phyloP scores from a whole-genome alignment of 1,140 invertebrate species.

The Liolophura sinensis region DNA sequence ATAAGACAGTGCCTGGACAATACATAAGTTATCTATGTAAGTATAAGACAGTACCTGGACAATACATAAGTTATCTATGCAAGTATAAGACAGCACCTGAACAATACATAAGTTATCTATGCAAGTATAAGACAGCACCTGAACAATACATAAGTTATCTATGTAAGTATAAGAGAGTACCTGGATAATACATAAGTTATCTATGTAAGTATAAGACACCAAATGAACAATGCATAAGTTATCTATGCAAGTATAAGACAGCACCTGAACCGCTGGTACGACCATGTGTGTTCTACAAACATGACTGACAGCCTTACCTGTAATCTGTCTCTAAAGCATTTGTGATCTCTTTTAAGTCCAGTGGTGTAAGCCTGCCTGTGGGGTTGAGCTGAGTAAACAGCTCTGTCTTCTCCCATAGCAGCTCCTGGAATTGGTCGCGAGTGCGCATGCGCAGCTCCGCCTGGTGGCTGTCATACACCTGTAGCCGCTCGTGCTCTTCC shows the following conservation, averaged over 20 bases:
- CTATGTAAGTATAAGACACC: too few species aligned
- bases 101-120: too few species aligned
- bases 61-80: too few species aligned
- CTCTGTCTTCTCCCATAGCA: conserved; percentile 91
- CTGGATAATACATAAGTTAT: too few species aligned
- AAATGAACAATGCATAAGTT: too few species aligned
- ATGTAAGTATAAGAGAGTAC: too few species aligned
- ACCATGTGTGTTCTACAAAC: background rate
- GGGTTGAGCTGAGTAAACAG: conserved; percentile 85
- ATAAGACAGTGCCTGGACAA: too few species aligned
- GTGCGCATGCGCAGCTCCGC: conserved; percentile 87
- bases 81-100: too few species aligned
- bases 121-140: too few species aligned
- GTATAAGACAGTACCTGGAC: too few species aligned
- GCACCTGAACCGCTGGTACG: background rate
- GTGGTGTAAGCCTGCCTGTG: conserved; percentile 87
- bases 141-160: too few species aligned
- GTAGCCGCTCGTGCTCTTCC: conserved; percentile 84
- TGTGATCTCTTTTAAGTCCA: conserved; percentile 91
- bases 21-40: too few species aligned
- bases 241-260: background rate
- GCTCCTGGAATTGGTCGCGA: conserved; percentile 90
- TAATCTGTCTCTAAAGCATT: conserved; percentile 90
- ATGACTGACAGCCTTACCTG: conserved; percentile 66
- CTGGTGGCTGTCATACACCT: conserved; percentile 95